Base-by-base conservation (phyloP, 2,113 vertebrate genomes). In the Monopterus albus region DNA sequence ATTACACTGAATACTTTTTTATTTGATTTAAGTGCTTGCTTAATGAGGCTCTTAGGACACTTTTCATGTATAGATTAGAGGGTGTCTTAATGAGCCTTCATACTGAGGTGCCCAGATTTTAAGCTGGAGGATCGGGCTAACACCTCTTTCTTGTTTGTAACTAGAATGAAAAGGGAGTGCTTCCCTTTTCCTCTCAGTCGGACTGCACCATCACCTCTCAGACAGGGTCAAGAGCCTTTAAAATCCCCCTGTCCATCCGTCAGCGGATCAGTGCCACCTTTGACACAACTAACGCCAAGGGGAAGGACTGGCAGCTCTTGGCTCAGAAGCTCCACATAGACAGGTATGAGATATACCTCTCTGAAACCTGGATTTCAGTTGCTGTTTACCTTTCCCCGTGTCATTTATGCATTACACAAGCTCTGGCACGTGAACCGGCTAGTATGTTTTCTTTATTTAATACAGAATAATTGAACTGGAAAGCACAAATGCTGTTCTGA, bases 251-350 rank as follows among this genome's bases (percentile, higher is more conserved):
- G 82, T 98, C 97, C 23, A 99, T 99, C 84, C 92, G 96, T 65
- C 95, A 98, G 76, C 92, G 97, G 55, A 99, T 99, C 92, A 98
- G 96, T 74, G 96, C 96, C 50, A 99, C 97, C 1, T 99, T 99
- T 45, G 97, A 99, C 85, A 92, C 94, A 0, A 95, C 96, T 68
- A 94, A 94, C 2, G 91, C 96, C 93, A 98, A 96, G 91, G 97
- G 97, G 92, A 99, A 98, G 87, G 97, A 99, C 94, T 99, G 97
- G 97, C 96, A 96, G 94, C 93, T 99, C 91, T 85, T 99, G 91
- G 97, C 97, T 62, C 95, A 96, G 74, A 98, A 99, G 76, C 97
- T 94, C 86, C 94, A 95, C 91, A 95, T 98, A 86, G 95, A 94
- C 93, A 98, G 97, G 97, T 99, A 50, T 46, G 91, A 94, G 0